Percentiles rank a stretch among this genome's conserved stretches.
Evolutionary conservation across 2,113 vertebrate species (phyloP).

Genomic region (Rhombomys opimus): DNA sequence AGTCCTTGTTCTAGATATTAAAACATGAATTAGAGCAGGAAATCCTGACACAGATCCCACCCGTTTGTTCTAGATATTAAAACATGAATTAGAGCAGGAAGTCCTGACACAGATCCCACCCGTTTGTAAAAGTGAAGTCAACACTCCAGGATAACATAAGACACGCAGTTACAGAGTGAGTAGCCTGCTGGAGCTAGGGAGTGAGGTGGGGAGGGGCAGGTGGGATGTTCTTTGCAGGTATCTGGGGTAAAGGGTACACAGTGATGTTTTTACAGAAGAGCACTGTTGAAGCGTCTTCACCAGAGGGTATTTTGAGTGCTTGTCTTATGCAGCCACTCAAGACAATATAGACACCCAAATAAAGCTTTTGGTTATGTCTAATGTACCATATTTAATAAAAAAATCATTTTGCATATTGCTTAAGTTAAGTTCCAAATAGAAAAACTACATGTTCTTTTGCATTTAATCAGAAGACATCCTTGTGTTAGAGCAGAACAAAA

Average conservation of each 20-base stretch:
- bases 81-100: constrained; percentile 78
- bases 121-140: constrained; percentile 60
- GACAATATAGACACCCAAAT: not conserved
- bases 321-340: constrained; percentile 65
- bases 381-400: constrained; percentile 38
- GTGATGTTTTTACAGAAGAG: constrained; percentile 3
- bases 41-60: constrained; percentile 42
- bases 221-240: not conserved
- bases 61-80: constrained; percentile 85
- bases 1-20: constrained; percentile 92
- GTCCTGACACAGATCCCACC: constrained; percentile 40
- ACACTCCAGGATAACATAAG: constrained; percentile 60
- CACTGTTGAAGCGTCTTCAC: not conserved
- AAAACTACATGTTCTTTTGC: not conserved
- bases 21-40: constrained; percentile 80
- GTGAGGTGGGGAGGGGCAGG: not conserved
- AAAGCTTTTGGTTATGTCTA: not conserved
- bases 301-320: not conserved
- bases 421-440: constrained; percentile 66
- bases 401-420: not conserved
- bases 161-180: not conserved
- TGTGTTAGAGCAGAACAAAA: constrained; percentile 23
- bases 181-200: constrained; percentile 23
- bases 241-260: constrained; percentile 52
- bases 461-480: not conserved